Base-by-base conservation (phyloP, 2,113 vertebrate genomes). In the Leptosomus discolor region DNA sequence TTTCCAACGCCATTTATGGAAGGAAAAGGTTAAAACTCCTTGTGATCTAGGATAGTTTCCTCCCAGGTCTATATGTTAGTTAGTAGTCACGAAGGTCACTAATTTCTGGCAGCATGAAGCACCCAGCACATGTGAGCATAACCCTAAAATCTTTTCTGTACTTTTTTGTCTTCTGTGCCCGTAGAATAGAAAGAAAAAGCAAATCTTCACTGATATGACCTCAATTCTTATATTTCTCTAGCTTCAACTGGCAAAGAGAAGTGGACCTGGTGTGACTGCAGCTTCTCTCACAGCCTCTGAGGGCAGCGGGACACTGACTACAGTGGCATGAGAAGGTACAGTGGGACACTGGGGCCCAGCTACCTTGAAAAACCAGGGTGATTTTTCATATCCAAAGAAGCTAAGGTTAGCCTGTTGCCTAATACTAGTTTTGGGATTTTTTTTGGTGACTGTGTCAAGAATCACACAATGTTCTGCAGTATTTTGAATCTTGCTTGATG, bases 381-480 rank as follows among this genome's bases (percentile, higher is more conserved):
- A 3, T 20, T 77, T 79, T 37, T 67, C 37, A 34, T 37, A 37
- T 39, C 18, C 12, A 16, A 80, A 82, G 37, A 86, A 88, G 7
- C 4, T 71, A 50, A 71, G 27, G 12, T 90, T 77, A 56, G 12
- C 6, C 32, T 39, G 9, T 80, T 86, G 11, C 39, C 39, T 67
- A 37, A 57, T 46, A 32, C 2, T 46, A 18, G 10, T 48, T 79
- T 5, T 1, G 9, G 2, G 3, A 7, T 15, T 34, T 45, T 4
- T 69, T 87, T 63, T 71, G 8, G 12, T 63, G 15, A 43, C 36
- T 20, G 3, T 48, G 23, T 22, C 26, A 70, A 29, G 50, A 60
- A 43, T 54, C 34, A 50, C 21, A 24, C 7, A 32, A 6, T 2
- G 9, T 45, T 80, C 51, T 83, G 11, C 20, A 63, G 13, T 39